Evolutionary conservation across 2,113 vertebrate species (phyloP), one percentile per base, ranked within the genome.

Genomic region (Pithys albifrons): DNA sequence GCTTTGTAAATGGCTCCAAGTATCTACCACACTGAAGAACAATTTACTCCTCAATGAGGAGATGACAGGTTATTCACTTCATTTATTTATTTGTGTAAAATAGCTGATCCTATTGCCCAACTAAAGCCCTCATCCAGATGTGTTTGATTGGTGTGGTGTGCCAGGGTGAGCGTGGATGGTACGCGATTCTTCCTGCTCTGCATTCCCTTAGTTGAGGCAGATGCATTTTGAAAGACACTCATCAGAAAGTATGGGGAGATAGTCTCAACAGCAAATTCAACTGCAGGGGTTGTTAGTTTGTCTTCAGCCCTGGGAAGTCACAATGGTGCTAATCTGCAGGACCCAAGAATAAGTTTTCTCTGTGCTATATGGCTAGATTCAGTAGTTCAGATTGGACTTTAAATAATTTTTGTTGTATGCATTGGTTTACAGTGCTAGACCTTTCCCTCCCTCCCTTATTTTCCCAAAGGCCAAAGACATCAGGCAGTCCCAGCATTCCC

Each of bases 291-390:
- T 62, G 55, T 33, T 33, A 48, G 25, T 24, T 43, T 71, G 16
- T 65, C 49, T 84, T 69, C 51, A 66, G 16, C 46, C 37, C 37
- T 57, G 41, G 22, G 28, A 51, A 4, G 2, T n/a, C 35, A 16
- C 4, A 2, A 1, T 13, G 45, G n/a, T 80, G 46, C 35, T 57
- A 12, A 45, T 43, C 35, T 61, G 31, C 37, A 58, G 54, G 37
- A 80, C 24, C 22, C 8, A 2, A 0, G 2, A 43, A 10, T 35
- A 10, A 64, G 0, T 45, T 27, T 2, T 59, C 29, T 39, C 54
- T 61, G 35, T 82, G 31, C 33, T 65, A 1, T 7, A 23, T 43
- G 41, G 7, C 29, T 80, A 45, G 54, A 79, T 65, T 52, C 45
- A 27, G 45, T 7, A 25, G 24, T 45, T 82, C 57, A 85, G 73